Base-by-base conservation (phyloP, 2,113 vertebrate genomes). In the Hippocampus comes region DNA sequence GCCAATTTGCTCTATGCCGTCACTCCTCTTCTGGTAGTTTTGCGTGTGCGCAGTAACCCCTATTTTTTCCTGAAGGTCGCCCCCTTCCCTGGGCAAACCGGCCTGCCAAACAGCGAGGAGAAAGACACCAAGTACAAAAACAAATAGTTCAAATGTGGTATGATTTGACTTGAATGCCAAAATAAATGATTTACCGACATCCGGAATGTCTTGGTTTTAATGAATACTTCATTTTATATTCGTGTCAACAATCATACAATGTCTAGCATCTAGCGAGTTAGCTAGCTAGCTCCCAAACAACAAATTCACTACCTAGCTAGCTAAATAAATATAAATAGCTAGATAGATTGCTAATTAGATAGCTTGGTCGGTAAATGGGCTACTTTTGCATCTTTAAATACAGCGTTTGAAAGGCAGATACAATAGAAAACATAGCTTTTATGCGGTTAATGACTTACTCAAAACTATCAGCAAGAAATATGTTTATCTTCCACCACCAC, bases 21-120 rank as follows among this genome's bases (percentile, higher is more conserved):
- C 60, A 92, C 89, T 0, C 94, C 94, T 0, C 82, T 93, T 64
- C 78, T 97, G 12, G 88, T 96, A 77, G 95, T 90, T 25, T 38
- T 69, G 60, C 94, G 94, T 60, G 95, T 95, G 81, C 81, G 90
- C 27, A 77, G 11, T 55, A 51, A 82, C 65, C 95, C 94, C 0
- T 86, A 91, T 51, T 96, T 95, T 88, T 97, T 97, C 85, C 75
- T 92, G 59, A 86, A 64, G 1, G 5, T 77, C 0, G 11, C 73
- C 0, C 55, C 82, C 0, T 74, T 88, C 30, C 89, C 90, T 4
- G 90, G 90, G 63, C 88, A 91, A 79, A 89, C 88, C 0, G 74
- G 68, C 8, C 74, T 86, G 46, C 86, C 87, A 5, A 84, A 74
- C 38, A 56, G 63, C 1, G 84, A 81, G 79, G 95, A 96, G 85